phyloP scores from a whole-genome alignment of 1,140 invertebrate genomes.

The Sinonovacula constricta region DNA sequence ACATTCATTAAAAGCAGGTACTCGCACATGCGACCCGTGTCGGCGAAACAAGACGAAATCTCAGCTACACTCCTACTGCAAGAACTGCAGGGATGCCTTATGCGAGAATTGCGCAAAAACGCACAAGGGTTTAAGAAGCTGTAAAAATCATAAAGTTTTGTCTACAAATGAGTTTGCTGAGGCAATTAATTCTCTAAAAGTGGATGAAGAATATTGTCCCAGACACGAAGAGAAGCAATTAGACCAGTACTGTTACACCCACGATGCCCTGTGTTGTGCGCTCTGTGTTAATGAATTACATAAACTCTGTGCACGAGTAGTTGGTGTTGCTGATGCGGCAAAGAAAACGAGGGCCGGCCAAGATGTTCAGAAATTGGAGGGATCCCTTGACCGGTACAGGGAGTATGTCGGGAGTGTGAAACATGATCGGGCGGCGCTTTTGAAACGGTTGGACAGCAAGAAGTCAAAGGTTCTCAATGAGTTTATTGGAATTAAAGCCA shows the following conservation, averaged over 20 bases:
- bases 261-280: constrained; percentile 21
- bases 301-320: constrained; percentile 22
- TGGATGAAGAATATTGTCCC: constrained; percentile 41
- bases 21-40: constrained; percentile 37
- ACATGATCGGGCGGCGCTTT: constrained; percentile 19
- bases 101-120: constrained; percentile 38
- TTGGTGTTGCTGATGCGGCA: constrained; percentile 28
- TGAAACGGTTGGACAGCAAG: constrained; percentile 45
- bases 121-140: constrained; percentile 35
- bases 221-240: constrained; percentile 9
- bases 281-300: constrained; percentile 37
- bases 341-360: constrained; percentile 10
- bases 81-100: constrained; percentile 39
- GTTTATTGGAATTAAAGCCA: constrained; percentile 23
- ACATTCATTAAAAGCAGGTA: constrained; percentile 36
- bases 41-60: constrained; percentile 25
- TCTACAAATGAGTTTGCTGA: constrained; percentile 13
- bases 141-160: constrained; percentile 32
- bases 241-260: constrained; percentile 40
- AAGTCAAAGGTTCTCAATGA: constrained; percentile 33
- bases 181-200: constrained; percentile 37
- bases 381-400: constrained; percentile 33
- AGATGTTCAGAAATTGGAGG: constrained; percentile 2
- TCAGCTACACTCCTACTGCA: constrained; percentile 39
- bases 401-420: constrained; percentile 17